Evolutionary conservation across 2,797 vertebrate species (phyloP), one percentile per base, ranked within the genome.

Genomic region (Sebastes cheni): DNA sequence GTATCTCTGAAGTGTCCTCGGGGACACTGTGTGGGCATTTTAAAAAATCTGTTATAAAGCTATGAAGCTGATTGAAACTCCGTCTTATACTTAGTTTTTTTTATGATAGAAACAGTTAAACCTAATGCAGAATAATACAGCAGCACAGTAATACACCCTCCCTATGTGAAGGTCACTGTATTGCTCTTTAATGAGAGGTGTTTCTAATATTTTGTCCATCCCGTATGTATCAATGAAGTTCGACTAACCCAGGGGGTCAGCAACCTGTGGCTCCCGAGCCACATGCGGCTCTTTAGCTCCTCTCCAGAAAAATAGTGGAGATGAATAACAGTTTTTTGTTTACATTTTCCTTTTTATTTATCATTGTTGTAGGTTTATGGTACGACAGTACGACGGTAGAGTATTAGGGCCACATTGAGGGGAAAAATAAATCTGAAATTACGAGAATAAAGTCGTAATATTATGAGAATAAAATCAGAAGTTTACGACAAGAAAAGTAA

Each of bases 21-120:
- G 32, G 50, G 34, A 56, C 61, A 12, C 50, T 52, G 13, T 64
- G 56, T 46, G 59, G 79, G 55, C 30, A 72, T 82, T 81, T 14
- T 0, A 36, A 34, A 64, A 18, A 1, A 60, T 20, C 30, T 25
- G 46, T 54, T 2, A 16, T 5, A 20, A 67, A 7, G 23, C 20
- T 16, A 1, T 9, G 12, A 75, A 25, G 42, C n/a, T 55, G 39
- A 8, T 39, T 32, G 1, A 77, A 68, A 36, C 10, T 46, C 42
- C 22, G 59, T 46, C 20, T 64, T 25, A 1, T 46, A 4, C 4
- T 39, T 23, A 20, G 12, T 13, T 42, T 54, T 73, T 73, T 36
- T 39, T 13, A 56, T 29, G 36, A 13, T 30, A 20, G 27, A 34
- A 64, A 25, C 11, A 50, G 46, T 16, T 30, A 7, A 32, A 69